Conservation (phyloP, 2,113 vertebrate genomes). For the Nothobranchius kuhntae region DNA sequence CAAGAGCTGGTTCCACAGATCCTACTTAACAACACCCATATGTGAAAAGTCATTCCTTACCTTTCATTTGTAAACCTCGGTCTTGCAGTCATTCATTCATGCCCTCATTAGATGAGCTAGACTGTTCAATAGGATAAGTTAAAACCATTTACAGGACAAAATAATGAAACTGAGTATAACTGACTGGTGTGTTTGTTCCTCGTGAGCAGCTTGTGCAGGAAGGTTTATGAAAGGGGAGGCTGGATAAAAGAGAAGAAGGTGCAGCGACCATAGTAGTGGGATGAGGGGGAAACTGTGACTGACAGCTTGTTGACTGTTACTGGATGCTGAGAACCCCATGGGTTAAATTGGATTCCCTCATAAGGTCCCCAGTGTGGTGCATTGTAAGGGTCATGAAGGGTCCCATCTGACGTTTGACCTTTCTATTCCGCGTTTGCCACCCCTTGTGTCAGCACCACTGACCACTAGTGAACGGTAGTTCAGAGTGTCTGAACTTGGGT, state of each 20-base stretch:
- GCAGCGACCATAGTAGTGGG: neutral
- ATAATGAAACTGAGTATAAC: no score
- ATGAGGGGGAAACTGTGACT: slow-evolving; percentile 37
- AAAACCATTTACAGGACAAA: neutral
- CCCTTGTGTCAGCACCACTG: slow-evolving; percentile 31
- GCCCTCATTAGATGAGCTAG: slow-evolving; percentile 4
- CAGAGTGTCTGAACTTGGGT: slow-evolving; percentile 31
- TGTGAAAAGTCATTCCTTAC: slow-evolving; percentile 28
- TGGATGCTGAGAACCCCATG: slow-evolving; percentile 34
- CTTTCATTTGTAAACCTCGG: slow-evolving; percentile 36
- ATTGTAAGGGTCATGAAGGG: slow-evolving; percentile 37
- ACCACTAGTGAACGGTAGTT: slow-evolving; percentile 21
- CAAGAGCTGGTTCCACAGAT: slow-evolving; percentile 25
- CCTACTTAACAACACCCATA: slow-evolving; percentile 45
- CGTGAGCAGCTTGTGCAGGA: neutral
- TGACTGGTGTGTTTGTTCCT: neutral
- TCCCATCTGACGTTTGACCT: slow-evolving; percentile 52
- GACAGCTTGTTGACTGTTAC: slow-evolving; percentile 64
- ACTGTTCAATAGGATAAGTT: neutral
- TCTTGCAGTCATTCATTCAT: slow-evolving; percentile 5
- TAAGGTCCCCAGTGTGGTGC: slow-evolving; percentile 49
- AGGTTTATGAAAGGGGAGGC: neutral
- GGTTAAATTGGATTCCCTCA: slow-evolving; percentile 50
- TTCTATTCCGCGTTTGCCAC: slow-evolving; percentile 6
- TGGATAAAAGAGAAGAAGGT: slow-evolving; percentile 1